A percentile compares a stretch with the other conserved stretches of the same genome.
Conservation (phyloP, 2,113 vertebrate genomes). For the Hyperopisus bebe region DNA sequence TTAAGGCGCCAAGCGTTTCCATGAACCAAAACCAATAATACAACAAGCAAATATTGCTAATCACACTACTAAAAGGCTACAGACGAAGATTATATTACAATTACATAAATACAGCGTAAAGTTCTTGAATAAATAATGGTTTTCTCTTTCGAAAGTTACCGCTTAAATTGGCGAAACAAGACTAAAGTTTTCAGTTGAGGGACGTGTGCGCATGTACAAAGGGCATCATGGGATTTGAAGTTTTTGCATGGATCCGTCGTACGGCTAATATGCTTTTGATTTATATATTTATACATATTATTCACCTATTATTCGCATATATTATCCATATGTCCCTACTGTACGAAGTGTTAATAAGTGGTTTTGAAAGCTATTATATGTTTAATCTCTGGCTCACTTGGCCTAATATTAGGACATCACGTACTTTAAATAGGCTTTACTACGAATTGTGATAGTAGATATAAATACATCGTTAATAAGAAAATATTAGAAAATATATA, state of each 20-base stretch:
- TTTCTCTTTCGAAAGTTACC: neutral
- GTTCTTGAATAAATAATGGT: neutral
- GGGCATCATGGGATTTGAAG: constrained; percentile 40
- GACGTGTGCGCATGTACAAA: neutral
- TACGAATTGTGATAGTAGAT: neutral
- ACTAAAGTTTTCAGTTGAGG: neutral
- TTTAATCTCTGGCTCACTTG: neutral
- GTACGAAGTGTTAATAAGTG: neutral
- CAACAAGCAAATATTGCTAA: neutral
- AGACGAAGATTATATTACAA: neutral
- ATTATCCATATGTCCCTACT: neutral
- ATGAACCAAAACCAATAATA: neutral
- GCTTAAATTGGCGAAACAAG: neutral
- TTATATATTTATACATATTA: neutral
- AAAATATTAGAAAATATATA: too few species aligned
- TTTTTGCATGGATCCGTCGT: constrained; percentile 3
- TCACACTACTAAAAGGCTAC: neutral
- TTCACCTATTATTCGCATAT: neutral
- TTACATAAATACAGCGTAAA: neutral
- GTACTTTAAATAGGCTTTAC: neutral
- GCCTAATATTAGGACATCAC: neutral
- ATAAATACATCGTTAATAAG: neutral
- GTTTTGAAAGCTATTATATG: neutral
- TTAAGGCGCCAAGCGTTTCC: neutral
- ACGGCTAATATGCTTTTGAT: neutral